phyloP scores from a whole-genome alignment of 2,113 vertebrate species.

The Alces alces region DNA sequence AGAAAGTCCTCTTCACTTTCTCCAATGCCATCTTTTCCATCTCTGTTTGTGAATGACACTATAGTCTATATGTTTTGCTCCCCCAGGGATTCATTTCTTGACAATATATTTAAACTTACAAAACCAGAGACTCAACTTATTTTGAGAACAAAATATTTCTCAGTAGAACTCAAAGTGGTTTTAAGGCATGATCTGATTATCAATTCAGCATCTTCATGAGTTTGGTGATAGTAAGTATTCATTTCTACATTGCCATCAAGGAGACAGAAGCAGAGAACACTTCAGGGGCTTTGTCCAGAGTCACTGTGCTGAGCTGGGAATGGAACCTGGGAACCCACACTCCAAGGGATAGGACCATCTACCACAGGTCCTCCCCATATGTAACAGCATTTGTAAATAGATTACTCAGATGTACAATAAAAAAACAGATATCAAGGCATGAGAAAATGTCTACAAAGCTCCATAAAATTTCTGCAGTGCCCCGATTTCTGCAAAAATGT shows the following conservation, averaged over 20 bases:
- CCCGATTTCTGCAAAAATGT: constrained; percentile 30
- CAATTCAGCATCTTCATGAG: neutral
- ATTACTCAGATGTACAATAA: neutral
- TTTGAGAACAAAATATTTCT: constrained; percentile 35
- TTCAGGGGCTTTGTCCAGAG: neutral
- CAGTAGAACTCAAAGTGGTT: constrained; percentile 22
- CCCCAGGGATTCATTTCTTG: neutral
- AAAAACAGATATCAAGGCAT: neutral
- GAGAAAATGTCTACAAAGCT: neutral
- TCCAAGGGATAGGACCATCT: neutral
- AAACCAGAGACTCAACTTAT: neutral
- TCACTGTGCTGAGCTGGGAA: neutral
- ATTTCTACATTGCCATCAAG: constrained; percentile 5
- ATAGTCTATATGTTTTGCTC: neutral
- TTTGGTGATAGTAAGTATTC: neutral
- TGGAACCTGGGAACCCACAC: neutral
- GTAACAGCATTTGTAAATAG: neutral
- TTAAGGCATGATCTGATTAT: constrained; percentile 23
- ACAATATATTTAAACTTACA: constrained; percentile 36
- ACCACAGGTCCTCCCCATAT: neutral
- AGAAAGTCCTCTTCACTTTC: neutral
- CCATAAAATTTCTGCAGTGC: neutral
- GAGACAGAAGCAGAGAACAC: neutral
- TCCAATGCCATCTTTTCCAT: neutral
- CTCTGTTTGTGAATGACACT: neutral